Base-by-base conservation (phyloP, 2,797 vertebrate genomes). In the Morelia viridis region DNA sequence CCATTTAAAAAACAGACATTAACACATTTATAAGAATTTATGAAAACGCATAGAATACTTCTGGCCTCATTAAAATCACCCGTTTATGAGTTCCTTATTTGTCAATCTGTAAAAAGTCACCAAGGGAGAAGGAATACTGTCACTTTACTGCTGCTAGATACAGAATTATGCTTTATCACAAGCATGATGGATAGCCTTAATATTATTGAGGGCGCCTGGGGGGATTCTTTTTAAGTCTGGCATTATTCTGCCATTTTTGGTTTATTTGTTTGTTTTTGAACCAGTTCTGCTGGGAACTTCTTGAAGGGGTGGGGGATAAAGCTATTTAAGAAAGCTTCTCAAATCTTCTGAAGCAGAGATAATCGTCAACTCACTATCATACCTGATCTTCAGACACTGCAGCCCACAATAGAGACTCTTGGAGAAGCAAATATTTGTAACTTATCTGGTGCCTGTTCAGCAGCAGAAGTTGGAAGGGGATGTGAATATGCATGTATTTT, bases 11-110 rank as follows among this genome's bases (percentile, higher is more conserved):
- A 57, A 24, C 0, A 65, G 60, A 85, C 64, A 64, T 64, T 85
- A 24, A 64, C 9, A 24, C 84, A 86, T 83, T 41, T 68, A 57
- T 46, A 86, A 86, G 84, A 86, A 80, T 91, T 58, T 35, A 91
- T 91, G 61, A 68, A 86, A 86, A 91, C 19, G n/a, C 7, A 91
- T 28, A 57, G 50, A 85, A 15, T 24, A 41, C 53, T 58, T 68
- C n/a, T 58, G 90, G 85, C 62, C 85, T 57, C 85, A 58, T 85
- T 86, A 86, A 91, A 91, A 86, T 64, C 56, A 41, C 90, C 62
- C 41, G 17, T 86, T 56, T 85, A 91, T 85, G 50, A 35, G 50
- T 85, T 22, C 22, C 85, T 58, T 35, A n/a, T 86, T 68, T 64
- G 85, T 86, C 90, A 91, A 2, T 86, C 85, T 71, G 50, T 56